These are phyloP conservation scores for Diorhabda sublineata DNA, from an alignment of 1,140 invertebrate genomes.

Conservation along the genomic window DNA sequence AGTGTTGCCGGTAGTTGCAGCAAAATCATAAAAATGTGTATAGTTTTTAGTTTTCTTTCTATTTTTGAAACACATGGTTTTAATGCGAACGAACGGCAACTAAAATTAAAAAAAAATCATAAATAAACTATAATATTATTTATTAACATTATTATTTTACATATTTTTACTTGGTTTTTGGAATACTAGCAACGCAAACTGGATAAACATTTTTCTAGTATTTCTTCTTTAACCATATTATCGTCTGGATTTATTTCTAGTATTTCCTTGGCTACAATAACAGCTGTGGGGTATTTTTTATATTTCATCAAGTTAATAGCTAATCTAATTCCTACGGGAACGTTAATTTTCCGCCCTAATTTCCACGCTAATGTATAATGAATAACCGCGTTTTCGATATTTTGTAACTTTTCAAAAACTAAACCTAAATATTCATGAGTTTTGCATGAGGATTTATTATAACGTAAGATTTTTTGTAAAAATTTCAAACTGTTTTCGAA, in stretches of 20 bases:
- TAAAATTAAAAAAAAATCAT: too few relatives aligned
- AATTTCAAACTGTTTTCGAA: constrained; percentile 82
- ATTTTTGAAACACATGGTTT: too few relatives aligned
- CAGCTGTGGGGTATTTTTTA: constrained; percentile 81
- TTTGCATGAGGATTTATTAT: constrained; percentile 87
- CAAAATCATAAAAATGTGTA: too few relatives aligned
- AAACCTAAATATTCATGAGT: constrained; percentile 87
- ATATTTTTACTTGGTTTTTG: too few relatives aligned
- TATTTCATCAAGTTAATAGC: constrained; percentile 89
- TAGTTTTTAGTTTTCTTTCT: too few relatives aligned
- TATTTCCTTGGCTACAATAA: constrained; percentile 81
- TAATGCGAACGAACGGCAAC: too few relatives aligned
- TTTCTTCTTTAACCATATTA: constrained; percentile 87
- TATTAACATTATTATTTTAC: too few relatives aligned
- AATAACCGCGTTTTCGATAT: constrained; percentile 78
- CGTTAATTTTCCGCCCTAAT: constrained; percentile 73
- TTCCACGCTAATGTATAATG: constrained; percentile 86
- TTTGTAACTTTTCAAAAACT: constrained; percentile 89
- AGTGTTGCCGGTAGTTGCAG: too few relatives aligned
- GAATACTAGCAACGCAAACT: constrained; percentile 57
- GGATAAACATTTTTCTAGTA: constrained; percentile 88
- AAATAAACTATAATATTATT: too few relatives aligned
- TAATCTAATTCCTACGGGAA: constrained; percentile 85
- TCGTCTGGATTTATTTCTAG: constrained; percentile 81
- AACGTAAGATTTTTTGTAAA: constrained; percentile 72